Percentiles rank a stretch among this genome's conserved stretches.
Evolutionary conservation across 2,797 vertebrate species (phyloP).

Genomic region (Vipera ursinii): DNA sequence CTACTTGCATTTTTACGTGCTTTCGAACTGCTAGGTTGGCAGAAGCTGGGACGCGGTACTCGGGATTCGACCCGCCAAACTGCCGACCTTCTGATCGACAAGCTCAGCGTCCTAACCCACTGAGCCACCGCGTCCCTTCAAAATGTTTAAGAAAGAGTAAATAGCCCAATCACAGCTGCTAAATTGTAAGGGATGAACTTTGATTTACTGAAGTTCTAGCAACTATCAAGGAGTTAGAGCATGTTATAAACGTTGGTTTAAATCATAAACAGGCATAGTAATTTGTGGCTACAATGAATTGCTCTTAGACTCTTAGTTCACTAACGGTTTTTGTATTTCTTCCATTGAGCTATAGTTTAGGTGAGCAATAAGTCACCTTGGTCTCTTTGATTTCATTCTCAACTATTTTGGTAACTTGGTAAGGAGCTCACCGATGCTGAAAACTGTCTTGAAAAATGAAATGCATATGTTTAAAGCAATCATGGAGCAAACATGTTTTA

Average conservation of each 20-base stretch:
- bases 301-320: background rate
- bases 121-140: no score
- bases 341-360: background rate
- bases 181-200: background rate
- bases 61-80: no score
- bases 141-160: background rate
- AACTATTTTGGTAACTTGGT: slow-evolving; percentile 50
- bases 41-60: no score
- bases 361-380: slow-evolving; percentile 16
- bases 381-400: slow-evolving; percentile 19
- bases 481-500: slow-evolving; percentile 57
- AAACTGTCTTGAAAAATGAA: slow-evolving; percentile 62
- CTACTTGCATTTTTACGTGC: no score
- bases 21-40: no score
- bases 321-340: background rate
- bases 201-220: background rate
- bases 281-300: background rate
- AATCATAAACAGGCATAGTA: background rate
- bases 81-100: no score
- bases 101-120: no score
- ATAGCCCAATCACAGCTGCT: background rate
- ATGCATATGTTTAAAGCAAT: slow-evolving; percentile 67
- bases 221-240: background rate
- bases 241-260: background rate
- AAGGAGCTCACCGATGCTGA: slow-evolving; percentile 58